Evolutionary conservation across 2,888 invertebrate species (phyloP).

Genomic region (Marronus borbonicus): DNA sequence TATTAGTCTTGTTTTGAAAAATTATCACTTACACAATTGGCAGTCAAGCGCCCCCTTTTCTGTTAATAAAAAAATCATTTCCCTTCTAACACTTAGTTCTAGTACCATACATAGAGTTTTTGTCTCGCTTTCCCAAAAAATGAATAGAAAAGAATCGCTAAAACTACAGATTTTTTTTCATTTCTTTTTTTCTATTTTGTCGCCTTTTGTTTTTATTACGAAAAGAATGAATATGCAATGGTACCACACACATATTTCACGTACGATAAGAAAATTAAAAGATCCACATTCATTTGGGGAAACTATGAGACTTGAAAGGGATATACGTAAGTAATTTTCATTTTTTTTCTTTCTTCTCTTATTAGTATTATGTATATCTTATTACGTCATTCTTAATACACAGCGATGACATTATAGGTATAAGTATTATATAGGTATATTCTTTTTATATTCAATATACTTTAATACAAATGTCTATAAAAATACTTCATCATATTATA

Average conservation of each 20-base stretch:
- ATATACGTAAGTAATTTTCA: slow-evolving; percentile 16
- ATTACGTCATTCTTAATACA: slow-evolving; percentile 23
- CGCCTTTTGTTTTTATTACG: not conserved
- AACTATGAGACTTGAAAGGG: slow-evolving; percentile 49
- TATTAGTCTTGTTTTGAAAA: slow-evolving; percentile 80
- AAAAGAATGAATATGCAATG: slow-evolving; percentile 2
- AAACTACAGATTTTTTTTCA: slow-evolving; percentile 40
- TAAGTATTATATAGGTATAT: slow-evolving; percentile 28
- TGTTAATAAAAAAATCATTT: slow-evolving; percentile 33
- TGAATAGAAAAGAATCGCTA: slow-evolving; percentile 34
- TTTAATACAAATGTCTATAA: slow-evolving; percentile 49
- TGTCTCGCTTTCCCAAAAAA: slow-evolving; percentile 45
- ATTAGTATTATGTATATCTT: too few species aligned
- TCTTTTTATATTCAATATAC: slow-evolving; percentile 30
- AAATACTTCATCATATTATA: slow-evolving; percentile 46
- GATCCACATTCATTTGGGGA: slow-evolving; percentile 45
- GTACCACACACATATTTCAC: slow-evolving; percentile 15
- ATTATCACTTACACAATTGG: slow-evolving; percentile 75
- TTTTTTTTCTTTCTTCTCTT: not conserved
- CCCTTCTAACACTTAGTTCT: not conserved
- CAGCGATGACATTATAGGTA: slow-evolving; percentile 32
- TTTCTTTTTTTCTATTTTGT: not conserved
- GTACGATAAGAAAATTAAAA: slow-evolving; percentile 29
- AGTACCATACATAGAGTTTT: slow-evolving; percentile 13
- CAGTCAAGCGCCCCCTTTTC: slow-evolving; percentile 52